Conservation (phyloP, 2,797 vertebrate genomes). For the Epinephelus coioides region DNA sequence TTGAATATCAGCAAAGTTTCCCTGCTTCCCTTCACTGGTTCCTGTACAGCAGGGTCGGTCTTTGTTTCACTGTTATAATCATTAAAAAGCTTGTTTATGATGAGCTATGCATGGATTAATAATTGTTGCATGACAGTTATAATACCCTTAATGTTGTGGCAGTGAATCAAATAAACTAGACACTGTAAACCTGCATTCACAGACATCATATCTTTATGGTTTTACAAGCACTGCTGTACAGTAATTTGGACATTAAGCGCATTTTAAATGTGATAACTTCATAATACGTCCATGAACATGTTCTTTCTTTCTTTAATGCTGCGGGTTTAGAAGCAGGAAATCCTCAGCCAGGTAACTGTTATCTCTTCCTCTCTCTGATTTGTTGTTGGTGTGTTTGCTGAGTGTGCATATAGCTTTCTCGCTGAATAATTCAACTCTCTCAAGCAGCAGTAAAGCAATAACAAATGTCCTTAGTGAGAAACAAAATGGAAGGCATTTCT, state of each 20-base stretch:
- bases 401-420: neutral
- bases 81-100: too few relatives aligned
- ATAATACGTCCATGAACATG: constrained; percentile 4
- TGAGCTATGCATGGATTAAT: neutral
- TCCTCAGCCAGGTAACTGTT: constrained; percentile 93
- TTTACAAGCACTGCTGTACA: neutral
- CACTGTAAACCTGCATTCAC: neutral
- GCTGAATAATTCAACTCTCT: neutral
- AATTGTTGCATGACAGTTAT: neutral
- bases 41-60: too few relatives aligned
- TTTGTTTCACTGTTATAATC: too few relatives aligned
- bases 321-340: constrained; percentile 90
- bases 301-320: constrained; percentile 74
- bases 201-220: neutral
- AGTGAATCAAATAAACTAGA: neutral
- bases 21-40: too few relatives aligned
- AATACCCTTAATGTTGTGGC: neutral
- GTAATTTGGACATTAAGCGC: too few relatives aligned
- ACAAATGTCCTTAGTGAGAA: neutral
- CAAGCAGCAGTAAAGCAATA: neutral
- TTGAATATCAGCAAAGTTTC: too few relatives aligned
- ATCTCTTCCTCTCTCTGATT: neutral
- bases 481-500: neutral
- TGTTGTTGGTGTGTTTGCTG: constrained; percentile 13
- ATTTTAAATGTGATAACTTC: neutral